A percentile compares a stretch with the other conserved stretches of the same genome.
Conservation (phyloP, 2,888 invertebrate genomes). For the Drosophila percnosoma region DNA sequence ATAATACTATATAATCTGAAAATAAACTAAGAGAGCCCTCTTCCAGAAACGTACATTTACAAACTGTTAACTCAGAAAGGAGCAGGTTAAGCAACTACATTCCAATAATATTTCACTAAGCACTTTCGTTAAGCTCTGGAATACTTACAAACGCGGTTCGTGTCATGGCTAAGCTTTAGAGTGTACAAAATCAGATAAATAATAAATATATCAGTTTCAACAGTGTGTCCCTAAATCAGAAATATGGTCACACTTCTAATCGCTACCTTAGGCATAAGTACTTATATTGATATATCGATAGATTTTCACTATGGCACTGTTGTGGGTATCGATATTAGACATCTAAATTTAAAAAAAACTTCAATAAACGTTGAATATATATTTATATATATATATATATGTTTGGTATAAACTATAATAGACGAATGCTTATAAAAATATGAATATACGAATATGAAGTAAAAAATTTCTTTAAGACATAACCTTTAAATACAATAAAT, state of each 20-base stretch:
- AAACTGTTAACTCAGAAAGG: conserved; percentile 8
- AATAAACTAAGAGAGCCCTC: not conserved
- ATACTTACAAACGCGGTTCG: not conserved
- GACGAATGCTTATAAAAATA: not conserved
- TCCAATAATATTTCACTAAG: not conserved
- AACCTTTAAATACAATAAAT: not conserved
- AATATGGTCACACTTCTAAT: not conserved
- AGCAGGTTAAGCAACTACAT: not conserved
- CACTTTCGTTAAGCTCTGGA: not conserved
- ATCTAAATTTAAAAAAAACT: accelerated
- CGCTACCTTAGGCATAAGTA: not conserved
- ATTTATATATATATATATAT: not conserved
- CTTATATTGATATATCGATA: not conserved
- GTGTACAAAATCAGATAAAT: not conserved
- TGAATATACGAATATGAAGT: not conserved
- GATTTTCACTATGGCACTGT: not conserved
- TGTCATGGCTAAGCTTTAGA: conserved; percentile 2
- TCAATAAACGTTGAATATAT: not conserved
- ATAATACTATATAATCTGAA: not conserved
- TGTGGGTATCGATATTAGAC: not conserved
- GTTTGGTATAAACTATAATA: not conserved
- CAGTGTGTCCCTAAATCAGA: not conserved
- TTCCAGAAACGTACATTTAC: not conserved
- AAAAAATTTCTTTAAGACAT: not conserved
- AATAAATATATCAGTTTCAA: not conserved